Base-by-base conservation (phyloP, 1,140 invertebrate genomes). In the Drosophila lowei region DNA sequence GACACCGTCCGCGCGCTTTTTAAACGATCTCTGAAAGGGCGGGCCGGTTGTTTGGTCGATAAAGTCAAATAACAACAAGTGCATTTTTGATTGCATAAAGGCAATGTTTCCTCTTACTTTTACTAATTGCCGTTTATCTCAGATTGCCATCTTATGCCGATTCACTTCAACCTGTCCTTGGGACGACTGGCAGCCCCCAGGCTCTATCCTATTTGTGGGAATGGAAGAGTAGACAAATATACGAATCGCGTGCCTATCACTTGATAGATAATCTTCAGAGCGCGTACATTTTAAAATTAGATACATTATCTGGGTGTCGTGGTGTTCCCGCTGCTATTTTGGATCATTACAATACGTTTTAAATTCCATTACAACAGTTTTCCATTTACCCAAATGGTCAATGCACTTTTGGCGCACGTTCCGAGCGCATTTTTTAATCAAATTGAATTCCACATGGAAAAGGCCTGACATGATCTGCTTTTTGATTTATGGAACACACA, bases 351-450 rank as follows among this genome's bases (percentile, higher is more conserved):
- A 6, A 53, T 9, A 38, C 3, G 25, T 44, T 48, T 63, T 41
- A 34, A 30, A 18, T 67, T 34, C 25, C 42, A 68, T 56, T 47
- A 25, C 49, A 8, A 6, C 44, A 59, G 42, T 65, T 57, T 62
- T 56, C 42, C 56, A 43, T 48, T 63, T 75, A 59, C 60, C 53
- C 55, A 57, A 34, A 48, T 41, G 9, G n/a, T 86, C 81, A 89
- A 84, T 89, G 84, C 72, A 77, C 84, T 89, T 78, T 81, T 63
- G 63, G 71, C 72, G 57, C 72, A 50, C 70, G 67, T 50, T 72
- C 28, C 16, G 21, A 11, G 21, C 42, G 44, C 52, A 15, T 3
- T 13, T 34, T 41, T 83, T 65, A 79, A 79, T 68, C 54, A 61
- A 83, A 72, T 77, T 61, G 61, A 63, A 76, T 62, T 54, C 48